Conservation (phyloP, 2,113 vertebrate genomes). For the Phasianus colchicus region DNA sequence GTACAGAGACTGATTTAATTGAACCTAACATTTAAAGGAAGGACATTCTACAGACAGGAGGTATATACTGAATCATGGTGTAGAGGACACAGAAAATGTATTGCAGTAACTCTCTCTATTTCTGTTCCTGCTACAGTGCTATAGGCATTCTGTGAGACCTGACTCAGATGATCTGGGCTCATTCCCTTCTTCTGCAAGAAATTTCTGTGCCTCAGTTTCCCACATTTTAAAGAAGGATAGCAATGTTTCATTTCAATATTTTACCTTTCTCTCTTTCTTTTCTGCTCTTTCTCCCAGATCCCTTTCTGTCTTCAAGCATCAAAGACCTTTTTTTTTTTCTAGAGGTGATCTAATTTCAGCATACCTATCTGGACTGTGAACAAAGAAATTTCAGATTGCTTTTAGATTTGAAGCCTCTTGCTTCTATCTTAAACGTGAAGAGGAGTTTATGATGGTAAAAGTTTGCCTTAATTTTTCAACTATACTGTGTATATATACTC, state of each 20-base stretch:
- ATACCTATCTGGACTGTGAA: background rate
- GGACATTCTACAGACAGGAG: background rate
- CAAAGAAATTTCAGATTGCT: background rate
- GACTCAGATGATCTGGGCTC: background rate
- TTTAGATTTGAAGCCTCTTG: background rate
- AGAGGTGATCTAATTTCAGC: background rate
- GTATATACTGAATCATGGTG: background rate
- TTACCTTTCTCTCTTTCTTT: background rate
- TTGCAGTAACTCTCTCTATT: background rate
- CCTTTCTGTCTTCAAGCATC: background rate
- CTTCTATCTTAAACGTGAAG: background rate
- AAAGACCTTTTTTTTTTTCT: background rate
- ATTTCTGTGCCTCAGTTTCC: background rate
- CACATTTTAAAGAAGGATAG: background rate
- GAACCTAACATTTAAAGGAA: background rate
- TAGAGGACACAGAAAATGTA: background rate
- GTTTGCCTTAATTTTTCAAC: background rate
- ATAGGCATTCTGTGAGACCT: background rate
- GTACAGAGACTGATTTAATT: background rate
- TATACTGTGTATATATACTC: background rate
- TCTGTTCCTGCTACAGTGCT: background rate
- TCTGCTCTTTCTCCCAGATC: background rate
- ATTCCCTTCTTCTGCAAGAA: background rate
- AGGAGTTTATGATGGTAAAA: background rate
- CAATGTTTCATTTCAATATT: background rate